A percentile compares a stretch with the other conserved stretches of the same genome.
Evolutionary conservation across 2,888 invertebrate genomes (phyloP).

Genomic region (Drosophila kuntzei): DNA sequence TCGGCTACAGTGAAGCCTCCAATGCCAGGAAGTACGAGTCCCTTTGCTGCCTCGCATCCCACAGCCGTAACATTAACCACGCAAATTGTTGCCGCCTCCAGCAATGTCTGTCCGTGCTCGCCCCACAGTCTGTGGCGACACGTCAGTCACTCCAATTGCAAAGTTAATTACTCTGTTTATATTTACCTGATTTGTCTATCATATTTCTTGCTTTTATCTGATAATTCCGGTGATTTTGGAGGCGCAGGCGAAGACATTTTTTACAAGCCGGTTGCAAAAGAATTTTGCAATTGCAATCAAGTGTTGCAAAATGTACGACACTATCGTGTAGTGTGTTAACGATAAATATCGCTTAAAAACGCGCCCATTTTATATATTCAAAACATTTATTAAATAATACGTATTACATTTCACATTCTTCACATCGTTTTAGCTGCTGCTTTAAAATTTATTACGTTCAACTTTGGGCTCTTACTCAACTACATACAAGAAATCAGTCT

Average conservation of each 20-base stretch:
- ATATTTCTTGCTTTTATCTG: conserved; percentile 91
- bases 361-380: conserved; percentile 30
- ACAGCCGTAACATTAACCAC: conserved; percentile 96
- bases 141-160: background rate
- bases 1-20: conserved; percentile 97
- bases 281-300: conserved; percentile 14
- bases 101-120: conserved; percentile 96
- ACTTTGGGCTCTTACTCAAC: conserved; percentile 47
- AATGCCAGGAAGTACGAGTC: conserved; percentile 96
- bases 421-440: conserved; percentile 22
- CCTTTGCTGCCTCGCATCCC: conserved; percentile 98
- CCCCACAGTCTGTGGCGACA: conserved; percentile 93
- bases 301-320: conserved; percentile 47
- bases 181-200: conserved; percentile 90
- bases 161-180: background rate
- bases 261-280: conserved; percentile 66
- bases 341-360: conserved; percentile 20
- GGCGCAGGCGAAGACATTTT: conserved; percentile 85
- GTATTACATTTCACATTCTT: conserved; percentile 54
- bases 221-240: conserved; percentile 88
- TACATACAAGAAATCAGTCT: conserved; percentile 77
- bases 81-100: conserved; percentile 96
- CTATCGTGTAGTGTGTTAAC: conserved; percentile 16
- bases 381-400: conserved; percentile 71
- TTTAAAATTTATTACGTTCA: conserved; percentile 60